Conservation (phyloP, 2,888 invertebrate genomes). For the Lithosia quadra region DNA sequence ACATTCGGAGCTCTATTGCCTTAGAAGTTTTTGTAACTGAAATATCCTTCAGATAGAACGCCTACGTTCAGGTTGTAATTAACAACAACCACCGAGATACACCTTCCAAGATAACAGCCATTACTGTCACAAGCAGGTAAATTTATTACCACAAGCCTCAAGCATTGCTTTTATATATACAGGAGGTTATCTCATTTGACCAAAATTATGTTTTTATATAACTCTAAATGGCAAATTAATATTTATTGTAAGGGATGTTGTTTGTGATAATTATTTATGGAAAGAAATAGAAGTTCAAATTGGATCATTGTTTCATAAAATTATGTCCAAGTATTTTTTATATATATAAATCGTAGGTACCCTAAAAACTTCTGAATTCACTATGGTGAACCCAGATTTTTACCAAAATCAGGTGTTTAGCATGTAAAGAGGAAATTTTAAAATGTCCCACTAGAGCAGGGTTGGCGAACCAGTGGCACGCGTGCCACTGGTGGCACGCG, state of each 20-base stretch:
- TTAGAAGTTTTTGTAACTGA: background rate
- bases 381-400: too few species aligned
- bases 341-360: too few species aligned
- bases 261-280: too few species aligned
- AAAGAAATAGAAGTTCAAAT: too few species aligned
- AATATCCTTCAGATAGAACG: too few species aligned
- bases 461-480: too few species aligned
- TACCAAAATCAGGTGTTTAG: too few species aligned
- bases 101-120: constrained; percentile 10
- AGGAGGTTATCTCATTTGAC: background rate
- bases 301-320: too few species aligned
- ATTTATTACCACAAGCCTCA: constrained; percentile 7
- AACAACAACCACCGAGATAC: background rate
- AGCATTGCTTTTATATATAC: background rate
- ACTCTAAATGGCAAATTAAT: background rate
- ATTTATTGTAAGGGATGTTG: too few species aligned
- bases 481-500: too few species aligned
- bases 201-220: background rate
- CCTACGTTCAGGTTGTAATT: background rate
- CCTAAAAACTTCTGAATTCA: too few species aligned
- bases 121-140: constrained; percentile 9
- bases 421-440: background rate
- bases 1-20: background rate
- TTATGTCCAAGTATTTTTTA: too few species aligned
- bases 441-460: background rate